These are phyloP conservation scores for Zaprionus ornatus DNA, from an alignment of 1,140 invertebrate genomes.

Conservation along the genomic window DNA sequence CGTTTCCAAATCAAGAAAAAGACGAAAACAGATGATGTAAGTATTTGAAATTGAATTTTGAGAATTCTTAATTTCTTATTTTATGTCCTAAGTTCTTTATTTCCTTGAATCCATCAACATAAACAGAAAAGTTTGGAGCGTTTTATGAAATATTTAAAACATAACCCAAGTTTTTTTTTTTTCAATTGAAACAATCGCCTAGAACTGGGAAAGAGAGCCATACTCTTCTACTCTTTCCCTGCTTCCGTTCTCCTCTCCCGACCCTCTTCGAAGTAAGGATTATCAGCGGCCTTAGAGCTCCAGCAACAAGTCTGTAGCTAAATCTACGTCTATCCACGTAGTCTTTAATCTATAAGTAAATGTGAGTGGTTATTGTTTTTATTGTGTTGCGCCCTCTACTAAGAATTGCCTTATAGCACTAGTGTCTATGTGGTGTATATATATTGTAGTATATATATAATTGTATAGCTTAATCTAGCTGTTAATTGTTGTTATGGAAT, in stretches of 20 bases:
- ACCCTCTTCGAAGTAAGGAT: background rate
- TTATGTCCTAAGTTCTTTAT: too few relatives aligned
- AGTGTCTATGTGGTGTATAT: slow-evolving; percentile 2
- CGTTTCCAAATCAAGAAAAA: too few relatives aligned
- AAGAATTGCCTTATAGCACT: slow-evolving; percentile 14
- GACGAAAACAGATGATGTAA: too few relatives aligned
- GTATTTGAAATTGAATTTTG: too few relatives aligned
- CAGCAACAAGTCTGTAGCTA: background rate
- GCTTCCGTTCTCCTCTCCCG: background rate
- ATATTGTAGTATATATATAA: slow-evolving; percentile 1
- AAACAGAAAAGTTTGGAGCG: background rate
- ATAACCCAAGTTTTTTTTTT: too few relatives aligned
- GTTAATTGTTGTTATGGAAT: background rate
- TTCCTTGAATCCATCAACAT: too few relatives aligned
- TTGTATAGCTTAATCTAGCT: background rate
- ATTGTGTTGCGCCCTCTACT: slow-evolving; percentile 30
- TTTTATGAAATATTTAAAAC: background rate
- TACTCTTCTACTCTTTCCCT: too few relatives aligned
- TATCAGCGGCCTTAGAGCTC: background rate
- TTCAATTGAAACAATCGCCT: too few relatives aligned
- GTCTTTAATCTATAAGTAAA: slow-evolving; percentile 25
- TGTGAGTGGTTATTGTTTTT: slow-evolving; percentile 36
- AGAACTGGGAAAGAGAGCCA: too few relatives aligned
- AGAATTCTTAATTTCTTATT: too few relatives aligned
- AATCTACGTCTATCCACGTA: slow-evolving; percentile 21